These are phyloP conservation scores for Apis mellifera DNA, from an alignment of 1,140 invertebrate species.

Conservation along the genomic window Amel_HAv3.1 CM009932.2:13045501-13046000, in stretches of 20 bases:
- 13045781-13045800: too few relatives aligned
- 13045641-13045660: neutral
- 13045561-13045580: slow-evolving; percentile 10
- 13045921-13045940: slow-evolving; percentile 23
- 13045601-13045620: too few relatives aligned
- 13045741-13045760: slow-evolving; percentile 16
- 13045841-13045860: neutral
- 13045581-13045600: neutral
- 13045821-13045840: neutral
- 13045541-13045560: slow-evolving; percentile 11
- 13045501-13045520: neutral
- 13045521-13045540: slow-evolving; percentile 18
- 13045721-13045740: neutral
- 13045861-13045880: too few relatives aligned
- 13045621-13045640: neutral
- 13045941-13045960: slow-evolving; percentile 43
- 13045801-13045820: slow-evolving; percentile 1
- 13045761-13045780: neutral
- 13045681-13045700: slow-evolving; percentile 16
- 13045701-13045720: neutral
- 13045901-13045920: neutral
- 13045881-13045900: slow-evolving; percentile 7
- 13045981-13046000: slow-evolving; percentile 13
- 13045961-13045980: slow-evolving; percentile 14
- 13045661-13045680: neutral